Percentiles rank a stretch among this genome's conserved stretches.
Evolutionary conservation across 2,888 invertebrate genomes (phyloP).

Genomic region (Leptarthrus brevirostris): DNA sequence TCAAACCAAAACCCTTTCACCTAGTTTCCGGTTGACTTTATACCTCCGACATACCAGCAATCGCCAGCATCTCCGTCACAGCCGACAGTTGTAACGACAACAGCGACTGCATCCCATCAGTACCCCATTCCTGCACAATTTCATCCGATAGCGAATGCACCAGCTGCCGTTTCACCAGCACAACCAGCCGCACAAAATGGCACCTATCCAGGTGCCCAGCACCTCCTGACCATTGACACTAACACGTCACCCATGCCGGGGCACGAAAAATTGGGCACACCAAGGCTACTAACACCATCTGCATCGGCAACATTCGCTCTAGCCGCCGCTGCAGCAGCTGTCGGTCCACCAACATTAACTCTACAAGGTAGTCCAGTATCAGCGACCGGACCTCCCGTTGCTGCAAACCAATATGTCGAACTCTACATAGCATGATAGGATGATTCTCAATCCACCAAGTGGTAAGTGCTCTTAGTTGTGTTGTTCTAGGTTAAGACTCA

Average conservation of each 20-base stretch:
- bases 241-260: slow-evolving; percentile 30
- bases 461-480: slow-evolving; percentile 31
- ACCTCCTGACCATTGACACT: slow-evolving; percentile 53
- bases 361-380: slow-evolving; percentile 40
- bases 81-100: slow-evolving; percentile 45
- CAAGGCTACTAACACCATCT: slow-evolving; percentile 49
- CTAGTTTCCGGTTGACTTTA: slow-evolving; percentile 64
- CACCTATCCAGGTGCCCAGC: slow-evolving; percentile 47
- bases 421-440: slow-evolving; percentile 49
- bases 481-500: slow-evolving; percentile 5
- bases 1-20: slow-evolving; percentile 51
- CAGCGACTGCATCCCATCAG: slow-evolving; percentile 51
- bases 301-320: slow-evolving; percentile 46
- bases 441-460: background rate
- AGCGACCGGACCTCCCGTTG: slow-evolving; percentile 38
- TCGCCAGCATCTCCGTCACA: slow-evolving; percentile 51
- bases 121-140: slow-evolving; percentile 32
- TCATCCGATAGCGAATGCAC: slow-evolving; percentile 39
- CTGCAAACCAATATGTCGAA: slow-evolving; percentile 52
- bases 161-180: slow-evolving; percentile 26
- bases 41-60: slow-evolving; percentile 56
- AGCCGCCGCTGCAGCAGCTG: slow-evolving; percentile 47
- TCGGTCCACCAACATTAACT: slow-evolving; percentile 42
- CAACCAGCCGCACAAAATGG: slow-evolving; percentile 11
- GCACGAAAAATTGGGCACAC: slow-evolving; percentile 50